Base-by-base conservation (phyloP, 1,140 invertebrate genomes). In the Ceratosolen fusciceps region DNA sequence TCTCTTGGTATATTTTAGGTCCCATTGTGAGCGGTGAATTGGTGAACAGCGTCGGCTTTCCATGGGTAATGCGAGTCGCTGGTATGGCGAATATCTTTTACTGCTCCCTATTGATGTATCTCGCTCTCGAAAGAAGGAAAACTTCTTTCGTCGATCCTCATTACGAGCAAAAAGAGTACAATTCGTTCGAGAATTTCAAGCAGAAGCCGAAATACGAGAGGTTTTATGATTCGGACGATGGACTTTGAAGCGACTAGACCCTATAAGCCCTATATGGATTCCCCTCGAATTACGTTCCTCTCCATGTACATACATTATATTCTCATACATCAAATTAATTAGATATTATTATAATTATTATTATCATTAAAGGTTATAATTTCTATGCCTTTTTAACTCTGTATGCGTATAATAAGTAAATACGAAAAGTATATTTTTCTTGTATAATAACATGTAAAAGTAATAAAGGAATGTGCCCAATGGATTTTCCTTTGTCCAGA, bases 21-120 rank as follows among this genome's bases (percentile, higher is more conserved):
- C 95, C 95, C 8, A 90, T 96, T 56, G 84, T 94, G 58, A 95
- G 94, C 37, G 93, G 95, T 9, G 92, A 94, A 85, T 85, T 95
- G 82, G 93, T 94, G 0, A 90, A 92, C 82, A 83, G 88, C n/a
- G 90, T 95, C 74, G 95, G 95, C 72, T 96, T 96, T 85, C 91
- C 93, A 37, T 94, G 93, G 93, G 88, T 96, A 0, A 94, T 96
- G 90, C 88, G 94, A 80, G 85, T 92, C 31, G 88, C 95, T 4
- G 95, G 95, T 21, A 84, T 94, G 21, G 82, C 93, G 1, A 96
- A 95, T 87, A 85, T 95, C 26, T 82, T 93, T 16, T 95, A 94
- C 85, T 93, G 93, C 81, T 93, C 94, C 0, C 83, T 95, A 8
- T 84, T 95, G 24, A 84, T 87, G 77, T 89, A 88, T 62, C 80